phyloP scores from a whole-genome alignment of 2,113 vertebrate genomes.

The Ceyx cyanopectus region DNA sequence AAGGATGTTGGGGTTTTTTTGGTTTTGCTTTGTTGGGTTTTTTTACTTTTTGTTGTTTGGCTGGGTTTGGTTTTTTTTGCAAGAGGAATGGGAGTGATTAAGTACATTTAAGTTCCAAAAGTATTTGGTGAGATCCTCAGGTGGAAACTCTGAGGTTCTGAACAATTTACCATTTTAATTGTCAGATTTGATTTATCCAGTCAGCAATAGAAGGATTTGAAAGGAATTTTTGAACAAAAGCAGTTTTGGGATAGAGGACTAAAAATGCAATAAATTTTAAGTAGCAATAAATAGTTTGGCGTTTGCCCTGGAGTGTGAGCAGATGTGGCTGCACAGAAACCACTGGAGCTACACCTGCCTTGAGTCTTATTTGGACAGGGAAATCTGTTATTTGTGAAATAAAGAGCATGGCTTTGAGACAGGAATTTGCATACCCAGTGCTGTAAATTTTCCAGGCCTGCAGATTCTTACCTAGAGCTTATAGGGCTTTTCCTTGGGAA shows the following conservation, averaged over 20 bases:
- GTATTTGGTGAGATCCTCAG: conserved; percentile 32
- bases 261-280: conserved; percentile 61
- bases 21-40: background rate
- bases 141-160: conserved; percentile 37
- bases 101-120: background rate
- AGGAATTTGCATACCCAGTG: rapidly evolving
- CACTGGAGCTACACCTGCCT: conserved; percentile 55
- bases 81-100: background rate
- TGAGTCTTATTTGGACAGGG: background rate
- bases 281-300: conserved; percentile 58
- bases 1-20: background rate
- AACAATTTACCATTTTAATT: conserved; percentile 41
- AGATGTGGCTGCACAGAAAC: conserved; percentile 48
- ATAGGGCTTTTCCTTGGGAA: background rate
- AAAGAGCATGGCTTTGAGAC: background rate
- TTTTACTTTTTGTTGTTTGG: background rate
- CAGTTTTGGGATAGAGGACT: background rate
- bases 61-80: background rate
- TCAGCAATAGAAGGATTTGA: conserved; percentile 20
- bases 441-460: background rate
- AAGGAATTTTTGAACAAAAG: conserved; percentile 60
- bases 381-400: conserved; percentile 21
- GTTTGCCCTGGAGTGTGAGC: conserved; percentile 5
- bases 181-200: conserved; percentile 52
- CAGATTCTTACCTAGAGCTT: background rate